A percentile compares a stretch with the other conserved stretches of the same genome.
Evolutionary conservation across 2,113 vertebrate genomes (phyloP).

Genomic region (Acanthisitta chloris): DNA sequence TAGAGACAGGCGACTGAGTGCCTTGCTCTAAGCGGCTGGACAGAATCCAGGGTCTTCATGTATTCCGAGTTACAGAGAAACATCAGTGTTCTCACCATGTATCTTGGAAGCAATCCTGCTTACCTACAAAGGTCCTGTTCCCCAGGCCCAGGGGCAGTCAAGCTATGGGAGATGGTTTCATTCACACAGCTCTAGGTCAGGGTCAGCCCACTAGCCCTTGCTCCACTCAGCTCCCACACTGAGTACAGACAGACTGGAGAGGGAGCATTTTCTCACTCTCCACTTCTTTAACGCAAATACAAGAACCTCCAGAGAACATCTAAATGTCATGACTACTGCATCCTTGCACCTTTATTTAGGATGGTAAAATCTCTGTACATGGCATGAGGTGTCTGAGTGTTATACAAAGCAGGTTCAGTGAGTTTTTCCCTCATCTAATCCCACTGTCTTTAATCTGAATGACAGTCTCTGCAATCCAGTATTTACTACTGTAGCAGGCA

Average conservation of each 20-base stretch:
- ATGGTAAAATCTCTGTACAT: not conserved
- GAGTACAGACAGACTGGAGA: too few relatives aligned
- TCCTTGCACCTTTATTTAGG: not conserved
- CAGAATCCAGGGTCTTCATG: not conserved
- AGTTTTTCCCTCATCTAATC: not conserved
- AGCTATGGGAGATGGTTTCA: not conserved
- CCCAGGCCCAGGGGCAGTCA: not conserved
- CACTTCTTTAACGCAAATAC: not conserved
- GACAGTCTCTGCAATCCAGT: not conserved
- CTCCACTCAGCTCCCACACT: not conserved
- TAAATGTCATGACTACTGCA: not conserved
- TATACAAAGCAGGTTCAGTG: not conserved
- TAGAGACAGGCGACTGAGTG: rapidly evolving
- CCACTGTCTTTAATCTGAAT: not conserved
- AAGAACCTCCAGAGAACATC: not conserved
- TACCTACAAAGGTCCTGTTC: not conserved
- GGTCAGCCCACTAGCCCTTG: not conserved
- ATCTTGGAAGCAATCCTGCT: not conserved
- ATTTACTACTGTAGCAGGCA: not conserved
- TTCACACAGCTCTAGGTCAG: not conserved
- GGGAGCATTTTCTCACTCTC: not conserved
- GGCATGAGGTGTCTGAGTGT: not conserved
- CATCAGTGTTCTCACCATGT: rapidly evolving
- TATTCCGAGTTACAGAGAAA: not conserved
- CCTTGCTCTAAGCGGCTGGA: rapidly evolving